phyloP scores from a whole-genome alignment of 2,113 vertebrate species.

The Columba livia region DNA sequence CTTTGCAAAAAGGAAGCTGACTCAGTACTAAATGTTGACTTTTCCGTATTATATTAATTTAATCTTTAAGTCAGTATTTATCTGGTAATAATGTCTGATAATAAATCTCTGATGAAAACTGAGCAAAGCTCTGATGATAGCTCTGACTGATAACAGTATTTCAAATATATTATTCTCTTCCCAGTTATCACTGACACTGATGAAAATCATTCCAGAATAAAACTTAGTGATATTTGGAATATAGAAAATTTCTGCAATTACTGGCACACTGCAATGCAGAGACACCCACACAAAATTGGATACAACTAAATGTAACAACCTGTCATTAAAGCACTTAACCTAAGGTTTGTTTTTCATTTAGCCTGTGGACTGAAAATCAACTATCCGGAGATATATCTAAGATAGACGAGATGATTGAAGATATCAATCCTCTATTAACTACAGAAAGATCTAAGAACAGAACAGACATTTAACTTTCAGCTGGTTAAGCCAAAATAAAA shows the following conservation, averaged over 20 bases:
- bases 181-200: neutral
- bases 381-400: neutral
- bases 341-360: neutral
- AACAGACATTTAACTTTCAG: neutral
- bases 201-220: neutral
- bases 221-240: neutral
- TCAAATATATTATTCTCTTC: neutral
- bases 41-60: neutral
- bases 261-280: neutral
- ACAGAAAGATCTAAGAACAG: neutral
- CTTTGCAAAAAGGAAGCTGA: neutral
- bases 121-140: neutral
- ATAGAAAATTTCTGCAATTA: neutral
- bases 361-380: neutral
- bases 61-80: neutral
- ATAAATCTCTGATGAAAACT: neutral
- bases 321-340: neutral
- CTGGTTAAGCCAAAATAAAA: neutral
- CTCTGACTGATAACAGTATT: neutral
- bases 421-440: neutral
- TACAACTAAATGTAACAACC: neutral
- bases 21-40: neutral
- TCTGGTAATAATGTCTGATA: neutral
- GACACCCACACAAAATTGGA: neutral
- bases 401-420: neutral